These are phyloP conservation scores for Oceanites oceanicus DNA, from an alignment of 2,113 vertebrate species.

Conservation along the genomic window DNA sequence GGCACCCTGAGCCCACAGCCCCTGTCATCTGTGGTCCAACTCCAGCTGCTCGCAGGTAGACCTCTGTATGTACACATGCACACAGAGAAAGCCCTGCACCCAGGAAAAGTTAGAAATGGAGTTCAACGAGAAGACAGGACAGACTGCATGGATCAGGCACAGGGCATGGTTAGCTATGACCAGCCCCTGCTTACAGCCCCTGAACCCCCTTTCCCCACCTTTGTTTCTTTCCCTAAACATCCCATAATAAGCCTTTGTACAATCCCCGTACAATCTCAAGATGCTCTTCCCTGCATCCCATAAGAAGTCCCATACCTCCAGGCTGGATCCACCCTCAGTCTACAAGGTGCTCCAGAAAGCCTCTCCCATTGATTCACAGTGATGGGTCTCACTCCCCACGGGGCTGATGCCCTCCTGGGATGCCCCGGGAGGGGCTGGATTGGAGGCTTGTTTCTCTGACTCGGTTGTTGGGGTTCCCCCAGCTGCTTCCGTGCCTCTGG, in stretches of 20 bases:
- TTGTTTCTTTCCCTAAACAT: not conserved
- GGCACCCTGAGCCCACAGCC: not conserved
- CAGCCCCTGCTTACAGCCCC: not conserved
- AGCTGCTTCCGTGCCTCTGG: not conserved
- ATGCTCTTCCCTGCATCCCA: not conserved
- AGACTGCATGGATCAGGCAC: not conserved
- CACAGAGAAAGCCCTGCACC: not conserved
- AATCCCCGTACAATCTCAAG: not conserved
- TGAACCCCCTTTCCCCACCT: not conserved
- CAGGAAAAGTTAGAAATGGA: not conserved
- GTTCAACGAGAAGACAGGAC: not conserved
- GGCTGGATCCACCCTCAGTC: not conserved
- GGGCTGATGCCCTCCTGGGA: not conserved
- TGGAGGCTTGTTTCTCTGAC: not conserved
- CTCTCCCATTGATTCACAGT: not conserved
- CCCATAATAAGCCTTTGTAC: not conserved
- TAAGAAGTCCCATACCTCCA: not conserved
- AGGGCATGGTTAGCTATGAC: not conserved
- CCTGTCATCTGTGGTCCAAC: not conserved
- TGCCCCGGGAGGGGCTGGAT: accelerated
- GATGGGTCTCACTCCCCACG: not conserved
- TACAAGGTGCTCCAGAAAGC: not conserved
- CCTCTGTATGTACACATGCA: not conserved
- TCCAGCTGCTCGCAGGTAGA: not conserved
- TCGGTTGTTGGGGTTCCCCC: not conserved